Evolutionary conservation across 1,140 invertebrate species (phyloP).

Genomic region (Venustaconcha ellipsiformis): DNA sequence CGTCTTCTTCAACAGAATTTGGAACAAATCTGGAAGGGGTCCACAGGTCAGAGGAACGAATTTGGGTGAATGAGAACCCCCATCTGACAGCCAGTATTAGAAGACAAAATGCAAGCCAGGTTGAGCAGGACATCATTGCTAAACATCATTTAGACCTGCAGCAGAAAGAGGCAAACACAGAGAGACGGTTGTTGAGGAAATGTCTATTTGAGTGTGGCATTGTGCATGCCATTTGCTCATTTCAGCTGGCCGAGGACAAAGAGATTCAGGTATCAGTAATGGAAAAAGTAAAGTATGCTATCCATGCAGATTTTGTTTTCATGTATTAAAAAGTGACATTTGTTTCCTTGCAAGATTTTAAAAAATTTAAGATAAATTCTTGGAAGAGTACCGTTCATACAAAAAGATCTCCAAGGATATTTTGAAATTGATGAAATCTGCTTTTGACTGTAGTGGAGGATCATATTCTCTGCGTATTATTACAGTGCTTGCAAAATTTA

Average conservation of each 20-base stretch:
- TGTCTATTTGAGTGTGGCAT: slow-evolving; percentile 44
- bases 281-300: neutral
- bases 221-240: slow-evolving; percentile 33
- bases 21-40: slow-evolving; percentile 2
- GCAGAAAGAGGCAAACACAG: slow-evolving; percentile 41
- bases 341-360: neutral
- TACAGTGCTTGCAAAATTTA: too few relatives aligned
- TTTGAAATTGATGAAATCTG: too few relatives aligned
- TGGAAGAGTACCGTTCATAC: too few relatives aligned
- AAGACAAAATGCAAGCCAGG: slow-evolving; percentile 6
- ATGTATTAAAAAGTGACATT: neutral
- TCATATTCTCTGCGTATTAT: too few relatives aligned
- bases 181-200: slow-evolving; percentile 41
- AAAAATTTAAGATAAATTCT: too few relatives aligned
- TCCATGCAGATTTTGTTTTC: neutral
- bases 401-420: too few relatives aligned
- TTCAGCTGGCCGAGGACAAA: slow-evolving; percentile 25
- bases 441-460: too few relatives aligned
- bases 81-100: slow-evolving; percentile 17
- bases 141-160: slow-evolving; percentile 1
- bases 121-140: neutral
- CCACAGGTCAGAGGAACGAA: slow-evolving; percentile 12
- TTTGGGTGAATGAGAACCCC: slow-evolving; percentile 23
- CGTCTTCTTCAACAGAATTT: too few relatives aligned
- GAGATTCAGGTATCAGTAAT: slow-evolving; percentile 15